Percentiles rank a stretch among this genome's conserved stretches.
phyloP scores from a whole-genome alignment of 1,140 invertebrate genomes.

The Pogonomyrmex barbatus region DNA sequence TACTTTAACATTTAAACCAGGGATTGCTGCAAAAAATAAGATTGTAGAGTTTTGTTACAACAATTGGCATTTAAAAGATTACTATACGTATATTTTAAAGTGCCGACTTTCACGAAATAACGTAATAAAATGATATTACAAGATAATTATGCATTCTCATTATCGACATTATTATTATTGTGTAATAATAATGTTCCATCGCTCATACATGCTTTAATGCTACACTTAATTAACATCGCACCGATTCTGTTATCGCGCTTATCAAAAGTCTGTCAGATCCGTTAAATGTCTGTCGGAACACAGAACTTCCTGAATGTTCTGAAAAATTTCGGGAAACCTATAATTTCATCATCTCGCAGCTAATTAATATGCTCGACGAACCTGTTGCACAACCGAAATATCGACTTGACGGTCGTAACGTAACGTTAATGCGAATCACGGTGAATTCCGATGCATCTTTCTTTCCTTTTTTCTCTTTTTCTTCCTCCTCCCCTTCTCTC shows the following conservation, averaged over 20 bases:
- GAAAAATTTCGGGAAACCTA: neutral
- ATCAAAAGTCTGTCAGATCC: neutral
- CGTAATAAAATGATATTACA: neutral
- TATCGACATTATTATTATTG: neutral
- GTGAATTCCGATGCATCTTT: neutral
- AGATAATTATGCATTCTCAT: neutral
- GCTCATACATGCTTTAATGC: neutral
- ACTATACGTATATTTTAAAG: neutral
- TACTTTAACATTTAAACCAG: neutral
- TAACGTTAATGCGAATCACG: constrained; percentile 16
- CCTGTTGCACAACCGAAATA: constrained; percentile 6
- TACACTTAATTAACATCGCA: constrained; percentile 7
- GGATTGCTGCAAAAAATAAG: neutral
- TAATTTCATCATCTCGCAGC: neutral
- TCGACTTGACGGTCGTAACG: constrained; percentile 5
- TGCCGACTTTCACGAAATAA: neutral
- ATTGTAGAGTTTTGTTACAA: neutral
- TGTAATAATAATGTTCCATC: neutral
- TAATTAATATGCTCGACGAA: constrained; percentile 31
- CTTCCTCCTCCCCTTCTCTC: neutral
- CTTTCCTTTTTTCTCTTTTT: neutral
- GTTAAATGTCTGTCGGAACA: neutral
- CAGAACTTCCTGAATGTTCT: neutral
- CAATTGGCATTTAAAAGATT: neutral
- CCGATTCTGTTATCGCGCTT: neutral